Conservation (phyloP, 2,888 invertebrate species). For the Mactromeris polynyma region DNA sequence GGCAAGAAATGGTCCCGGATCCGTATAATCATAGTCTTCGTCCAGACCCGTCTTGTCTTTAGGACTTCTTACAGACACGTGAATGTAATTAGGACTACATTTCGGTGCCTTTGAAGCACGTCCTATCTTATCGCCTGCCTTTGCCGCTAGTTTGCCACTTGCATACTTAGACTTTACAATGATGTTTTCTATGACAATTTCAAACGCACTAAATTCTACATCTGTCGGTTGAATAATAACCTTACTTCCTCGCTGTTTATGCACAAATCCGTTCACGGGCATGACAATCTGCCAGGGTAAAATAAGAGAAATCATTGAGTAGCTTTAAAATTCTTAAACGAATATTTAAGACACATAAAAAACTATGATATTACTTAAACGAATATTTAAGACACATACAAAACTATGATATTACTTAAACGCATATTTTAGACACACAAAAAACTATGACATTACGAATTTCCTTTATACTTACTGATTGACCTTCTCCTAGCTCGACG, state of each 20-base stretch:
- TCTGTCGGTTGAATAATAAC: conserved; percentile 67
- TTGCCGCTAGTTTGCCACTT: conserved; percentile 30
- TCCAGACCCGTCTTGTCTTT: conserved; percentile 48
- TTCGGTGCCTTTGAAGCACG: conserved; percentile 38
- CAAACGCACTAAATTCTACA: conserved; percentile 63
- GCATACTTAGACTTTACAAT: conserved; percentile 25
- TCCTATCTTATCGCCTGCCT: conserved; percentile 60
- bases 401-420: no score
- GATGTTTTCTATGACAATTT: conserved; percentile 75
- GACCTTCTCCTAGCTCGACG: conserved; percentile 52
- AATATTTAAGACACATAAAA: no score
- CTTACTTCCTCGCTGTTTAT: conserved; percentile 29
- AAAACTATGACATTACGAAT: neutral
- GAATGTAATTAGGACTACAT: conserved; percentile 64
- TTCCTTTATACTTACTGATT: conserved; percentile 50
- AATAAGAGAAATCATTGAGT: no score
- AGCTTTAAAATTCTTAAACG: no score
- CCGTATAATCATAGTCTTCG: conserved; percentile 69
- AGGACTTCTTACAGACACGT: conserved; percentile 69
- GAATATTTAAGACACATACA: no score
- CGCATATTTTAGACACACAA: no score
- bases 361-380: no score
- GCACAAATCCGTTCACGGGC: conserved; percentile 61
- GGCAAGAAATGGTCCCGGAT: conserved; percentile 74
- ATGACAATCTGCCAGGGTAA: conserved; percentile 47